phyloP scores from a whole-genome alignment of 2,888 invertebrate species.

The Slavum lentiscoides region DNA sequence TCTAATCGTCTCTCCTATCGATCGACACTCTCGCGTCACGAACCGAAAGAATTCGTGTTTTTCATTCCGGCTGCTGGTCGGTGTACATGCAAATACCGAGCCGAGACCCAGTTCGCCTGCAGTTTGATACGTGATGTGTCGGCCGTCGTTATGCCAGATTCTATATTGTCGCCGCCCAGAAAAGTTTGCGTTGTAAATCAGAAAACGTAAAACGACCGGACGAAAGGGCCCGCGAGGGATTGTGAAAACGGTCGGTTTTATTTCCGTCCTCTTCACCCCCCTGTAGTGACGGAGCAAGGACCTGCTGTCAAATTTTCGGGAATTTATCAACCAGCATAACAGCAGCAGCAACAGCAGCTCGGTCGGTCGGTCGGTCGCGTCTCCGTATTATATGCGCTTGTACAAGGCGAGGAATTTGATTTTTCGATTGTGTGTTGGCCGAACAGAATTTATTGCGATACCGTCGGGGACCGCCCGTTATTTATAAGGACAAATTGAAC shows the following conservation, averaged over 20 bases:
- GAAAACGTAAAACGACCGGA: not conserved
- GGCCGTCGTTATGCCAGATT: no score
- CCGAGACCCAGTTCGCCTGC: no score
- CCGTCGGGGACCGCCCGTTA: conserved; percentile 1
- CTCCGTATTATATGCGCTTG: not conserved
- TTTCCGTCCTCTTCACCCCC: not conserved
- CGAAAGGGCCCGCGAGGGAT: conserved; percentile 28
- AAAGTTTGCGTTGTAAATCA: conserved; percentile 35
- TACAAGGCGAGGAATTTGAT: conserved; percentile 28
- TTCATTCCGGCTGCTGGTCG: no score
- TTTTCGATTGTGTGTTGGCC: conserved; percentile 27
- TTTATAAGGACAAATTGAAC: conserved; percentile 48
- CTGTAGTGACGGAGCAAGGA: not conserved
- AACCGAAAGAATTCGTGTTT: no score
- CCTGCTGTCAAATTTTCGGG: conserved; percentile 30
- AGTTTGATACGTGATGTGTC: no score
- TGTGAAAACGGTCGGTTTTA: conserved; percentile 30
- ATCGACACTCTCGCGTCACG: no score
- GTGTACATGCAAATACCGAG: no score
- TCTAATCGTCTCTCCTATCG: no score
- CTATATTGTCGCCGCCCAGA: not conserved
- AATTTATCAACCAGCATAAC: conserved; percentile 42
- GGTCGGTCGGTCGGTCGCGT: not conserved
- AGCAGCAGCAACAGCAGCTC: no score
- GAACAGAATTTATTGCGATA: conserved; percentile 20